Base-by-base conservation (phyloP, 2,888 invertebrate species). In the Drosophila nr. medialis region DNA sequence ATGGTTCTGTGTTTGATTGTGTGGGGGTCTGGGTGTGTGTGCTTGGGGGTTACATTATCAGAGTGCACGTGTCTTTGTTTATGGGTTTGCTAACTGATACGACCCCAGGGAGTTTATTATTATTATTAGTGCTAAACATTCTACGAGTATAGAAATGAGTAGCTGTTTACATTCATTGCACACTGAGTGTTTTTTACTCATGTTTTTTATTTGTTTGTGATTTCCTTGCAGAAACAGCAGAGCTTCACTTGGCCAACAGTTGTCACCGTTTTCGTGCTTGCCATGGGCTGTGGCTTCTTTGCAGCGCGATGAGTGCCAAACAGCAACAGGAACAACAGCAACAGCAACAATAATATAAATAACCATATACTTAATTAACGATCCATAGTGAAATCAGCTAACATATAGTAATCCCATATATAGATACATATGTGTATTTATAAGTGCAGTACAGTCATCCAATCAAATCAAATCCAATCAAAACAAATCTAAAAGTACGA, bases 201-300 rank as follows among this genome's bases (percentile, higher is more conserved):
- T 34, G 15, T 18, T 40, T 18, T 42, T 3, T 10, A 45, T 49
- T 18, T 45, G 8, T 59, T 49, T n/a, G 38, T 55, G 15, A 62
- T 59, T 63, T 61, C 18, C 36, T 90, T 91, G 2, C 80, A 93
- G 92, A 91, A 92, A 74, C 92, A 90, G 63, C 92, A 91, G 68
- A 91, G 91, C 77, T 93, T 93, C 81, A 92, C 92, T 66, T 93
- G 93, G 93, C 93, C 93, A 69, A 92, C 93, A 54, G 92, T 93
- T 71, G 92, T 93, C 27, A 92, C 93, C 60, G 93, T 93, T 4
- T 92, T 93, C 59, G 92, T 93, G 53, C 89, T 93, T 70, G 93
- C 93, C 77, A 92, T 93, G 88, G 93, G 93, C 60, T 93, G 93
- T 84, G 93, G 93, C 60, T 92, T 92, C 73, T 91, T 93, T 64